Conservation (phyloP, 2,888 invertebrate species). For the Conops quadrifasciatus region DNA sequence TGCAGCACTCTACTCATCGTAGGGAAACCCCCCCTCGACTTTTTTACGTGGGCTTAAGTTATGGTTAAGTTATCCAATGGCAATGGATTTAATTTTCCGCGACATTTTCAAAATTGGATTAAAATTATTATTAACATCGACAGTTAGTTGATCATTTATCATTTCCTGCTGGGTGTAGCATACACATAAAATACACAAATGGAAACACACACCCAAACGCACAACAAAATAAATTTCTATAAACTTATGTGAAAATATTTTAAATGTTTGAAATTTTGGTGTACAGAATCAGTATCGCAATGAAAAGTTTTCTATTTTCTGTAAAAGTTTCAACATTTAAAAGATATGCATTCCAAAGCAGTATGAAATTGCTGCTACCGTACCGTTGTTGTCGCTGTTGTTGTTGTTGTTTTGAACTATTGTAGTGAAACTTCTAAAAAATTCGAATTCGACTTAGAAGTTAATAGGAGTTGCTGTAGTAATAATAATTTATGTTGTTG, state of each 20-base stretch:
- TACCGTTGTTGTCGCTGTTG: background rate
- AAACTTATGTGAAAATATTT: background rate
- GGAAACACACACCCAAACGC: background rate
- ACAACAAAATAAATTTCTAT: background rate
- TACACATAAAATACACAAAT: background rate
- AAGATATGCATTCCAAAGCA: slow-evolving; percentile 12
- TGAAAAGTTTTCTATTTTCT: slow-evolving; percentile 21
- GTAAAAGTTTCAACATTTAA: slow-evolving; percentile 19
- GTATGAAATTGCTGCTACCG: background rate
- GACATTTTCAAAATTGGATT: too few relatives aligned
- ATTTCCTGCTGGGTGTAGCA: background rate
- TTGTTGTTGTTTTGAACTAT: background rate
- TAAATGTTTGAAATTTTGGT: slow-evolving; percentile 18
- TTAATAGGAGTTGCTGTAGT: too few relatives aligned
- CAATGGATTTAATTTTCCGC: too few relatives aligned
- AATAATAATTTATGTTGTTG: too few relatives aligned
- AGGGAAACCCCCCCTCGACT: too few relatives aligned
- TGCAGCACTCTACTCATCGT: too few relatives aligned
- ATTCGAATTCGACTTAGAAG: background rate
- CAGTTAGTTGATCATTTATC: background rate
- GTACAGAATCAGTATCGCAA: slow-evolving; percentile 7
- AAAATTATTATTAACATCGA: too few relatives aligned
- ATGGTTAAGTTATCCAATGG: too few relatives aligned
- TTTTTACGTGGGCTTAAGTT: too few relatives aligned
- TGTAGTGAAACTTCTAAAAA: background rate